Evolutionary conservation across 2,113 vertebrate species (phyloP).

Genomic region (Peucedramus taeniatus): DNA sequence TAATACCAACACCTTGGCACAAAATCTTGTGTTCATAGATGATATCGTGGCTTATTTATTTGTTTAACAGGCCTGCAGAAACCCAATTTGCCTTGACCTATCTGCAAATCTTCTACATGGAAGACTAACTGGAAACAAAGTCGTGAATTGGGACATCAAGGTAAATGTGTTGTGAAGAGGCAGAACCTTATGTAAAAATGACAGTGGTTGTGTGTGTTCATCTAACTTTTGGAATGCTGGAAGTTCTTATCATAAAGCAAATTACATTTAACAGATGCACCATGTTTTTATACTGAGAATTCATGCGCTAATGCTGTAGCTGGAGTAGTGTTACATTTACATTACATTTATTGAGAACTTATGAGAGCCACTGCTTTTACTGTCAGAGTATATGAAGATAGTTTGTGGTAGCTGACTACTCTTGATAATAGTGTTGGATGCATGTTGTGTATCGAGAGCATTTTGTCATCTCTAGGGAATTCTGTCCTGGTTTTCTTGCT

Average conservation of each 20-base stretch:
- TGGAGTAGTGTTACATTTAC: neutral
- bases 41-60: neutral
- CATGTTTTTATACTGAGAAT: neutral
- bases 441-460: neutral
- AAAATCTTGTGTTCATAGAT: neutral
- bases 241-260: neutral
- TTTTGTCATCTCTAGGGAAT: neutral
- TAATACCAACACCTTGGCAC: neutral
- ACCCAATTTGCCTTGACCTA: conserved; percentile 93
- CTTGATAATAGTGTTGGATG: neutral
- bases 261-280: neutral
- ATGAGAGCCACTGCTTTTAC: neutral
- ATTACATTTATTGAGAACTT: neutral
- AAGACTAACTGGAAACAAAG: conserved; percentile 96
- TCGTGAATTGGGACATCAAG: conserved; percentile 98
- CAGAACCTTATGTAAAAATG: neutral
- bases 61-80: conserved; percentile 85
- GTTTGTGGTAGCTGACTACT: neutral
- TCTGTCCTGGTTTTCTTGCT: neutral
- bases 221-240: neutral
- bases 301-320: neutral
- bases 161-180: conserved; percentile 60
- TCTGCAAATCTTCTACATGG: conserved; percentile 91
- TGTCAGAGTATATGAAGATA: neutral
- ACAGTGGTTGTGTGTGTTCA: neutral